Base-by-base conservation (phyloP, 92 coral and sea anemone species). In the Phenganax marumi region DNA sequence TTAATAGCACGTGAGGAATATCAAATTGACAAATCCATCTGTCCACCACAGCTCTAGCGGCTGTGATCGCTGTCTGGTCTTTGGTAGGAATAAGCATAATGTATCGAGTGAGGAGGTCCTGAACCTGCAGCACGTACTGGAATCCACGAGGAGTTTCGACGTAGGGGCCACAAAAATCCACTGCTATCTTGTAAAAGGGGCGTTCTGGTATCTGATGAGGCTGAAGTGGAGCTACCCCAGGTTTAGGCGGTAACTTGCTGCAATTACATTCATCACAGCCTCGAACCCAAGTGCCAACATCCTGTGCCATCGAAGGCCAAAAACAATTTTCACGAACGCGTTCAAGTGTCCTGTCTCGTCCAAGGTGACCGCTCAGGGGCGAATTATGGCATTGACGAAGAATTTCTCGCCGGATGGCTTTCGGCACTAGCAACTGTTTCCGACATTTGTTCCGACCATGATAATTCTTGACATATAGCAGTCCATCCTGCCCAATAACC, bases 91-190 rank as follows among this genome's bases (percentile, higher is more conserved):
- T 56, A 56, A 56, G 63, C 63, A 56, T 56, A 19, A 56, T 56
- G 63, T 56, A 0, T 56, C 63, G 63, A 56, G 63, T 56, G 8
- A 56, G 63, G 63, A 56, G 63, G 63, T 56, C 63, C 63, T 56
- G 63, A 14, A 56, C 63, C 21, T 56, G 63, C 21, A 56, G 63
- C 63, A 56, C 63, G 21, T 56, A 56, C 63, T 56, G 16, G 63
- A 0, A 56, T 14, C 63, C 63, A 56, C 21, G 6, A 56, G 63
- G 63, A 56, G 63, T 56, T 19, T 56, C 63, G 6, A 56, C 63
- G 6, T 56, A 56, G 21, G 63, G 63, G 21, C 63, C 63, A 56
- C 63, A 56, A 8, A 56, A 56, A 56, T 56, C 63, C 16, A 56
- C 63, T 13, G 63, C 63, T 56, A 56, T 56, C 63, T 56, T 56